Base-by-base conservation (phyloP, 2,113 vertebrate species). In the Catagonus wagneri region DNA sequence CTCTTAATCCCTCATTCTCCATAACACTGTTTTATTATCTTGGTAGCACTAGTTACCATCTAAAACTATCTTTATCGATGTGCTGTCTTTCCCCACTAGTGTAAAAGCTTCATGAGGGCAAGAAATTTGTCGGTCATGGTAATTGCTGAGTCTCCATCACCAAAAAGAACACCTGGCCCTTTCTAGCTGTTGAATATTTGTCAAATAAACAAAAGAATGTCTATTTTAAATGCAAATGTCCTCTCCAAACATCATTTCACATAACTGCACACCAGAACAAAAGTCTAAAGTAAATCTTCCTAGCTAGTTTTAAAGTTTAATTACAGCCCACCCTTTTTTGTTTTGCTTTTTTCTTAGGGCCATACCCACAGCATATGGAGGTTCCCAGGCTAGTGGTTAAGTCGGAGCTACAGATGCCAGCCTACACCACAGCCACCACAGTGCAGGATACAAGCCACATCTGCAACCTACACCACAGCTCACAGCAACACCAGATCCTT, bases 211-310 rank as follows among this genome's bases (percentile, higher is more conserved):
- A 63, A 63, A 88, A 95, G 34, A 68, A 27, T 17, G 34, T 80
- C 63, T 58, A 66, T 6, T 6, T n/a, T 52, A 86, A 91, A 71
- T 50, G 32, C 78, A 92, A 87, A 17, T 34, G 5, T n/a, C 16
- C 32, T 89, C 25, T 44, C 13, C 63, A 87, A 74, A 60, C 19
- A 74, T 56, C 36, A 80, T 7, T 17, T 76, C 39, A 93, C 52
- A 78, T 39, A 76, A 65, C 11, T 72, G 27, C 23, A 66, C 7
- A 85, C 20, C 56, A 85, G 7, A 88, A 8, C 15, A 44, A 68
- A 92, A 87, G 19, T 78, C 39, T 85, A 78, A 97, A 92, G 29
- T 75, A 85, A 96, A 69, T 81, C 54, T 78, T 20, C 50, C 6
- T 25, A 66, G 75, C 17, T 81, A 71, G 93, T 56, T 78, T 93